phyloP scores from a whole-genome alignment of 2,113 vertebrate genomes.

The Spermophilus dauricus region DNA sequence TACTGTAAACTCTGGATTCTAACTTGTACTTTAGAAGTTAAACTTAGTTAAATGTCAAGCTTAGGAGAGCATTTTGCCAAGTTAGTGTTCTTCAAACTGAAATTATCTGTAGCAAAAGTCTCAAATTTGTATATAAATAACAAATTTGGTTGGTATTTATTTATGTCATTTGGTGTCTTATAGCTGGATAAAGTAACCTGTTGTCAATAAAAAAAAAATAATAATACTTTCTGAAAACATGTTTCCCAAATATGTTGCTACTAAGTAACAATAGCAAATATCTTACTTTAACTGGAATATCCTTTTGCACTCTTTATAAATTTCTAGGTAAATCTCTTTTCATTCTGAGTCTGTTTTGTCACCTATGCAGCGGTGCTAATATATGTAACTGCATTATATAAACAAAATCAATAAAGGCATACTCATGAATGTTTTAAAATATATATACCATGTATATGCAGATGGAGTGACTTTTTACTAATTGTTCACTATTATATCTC shows the following conservation, averaged over 20 bases:
- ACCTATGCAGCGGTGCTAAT: neutral
- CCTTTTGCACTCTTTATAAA: neutral
- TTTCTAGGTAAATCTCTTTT: neutral
- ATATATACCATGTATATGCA: neutral
- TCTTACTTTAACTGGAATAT: constrained; percentile 23
- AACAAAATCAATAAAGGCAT: constrained; percentile 17
- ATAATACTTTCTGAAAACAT: neutral
- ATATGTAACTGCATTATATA: neutral
- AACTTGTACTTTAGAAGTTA: too few relatives aligned
- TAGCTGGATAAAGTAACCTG: too few relatives aligned
- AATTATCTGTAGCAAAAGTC: too few relatives aligned
- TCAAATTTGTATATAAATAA: too few relatives aligned
- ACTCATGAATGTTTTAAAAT: constrained; percentile 18
- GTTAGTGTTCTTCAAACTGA: too few relatives aligned
- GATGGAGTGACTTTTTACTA: neutral
- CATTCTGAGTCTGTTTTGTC: constrained; percentile 34
- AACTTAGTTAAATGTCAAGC: too few relatives aligned
- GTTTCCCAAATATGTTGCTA: constrained; percentile 6
- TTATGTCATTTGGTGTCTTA: too few relatives aligned
- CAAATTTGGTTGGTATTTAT: too few relatives aligned
- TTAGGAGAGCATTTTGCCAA: too few relatives aligned
- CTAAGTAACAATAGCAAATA: neutral
- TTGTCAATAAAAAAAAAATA: too few relatives aligned
- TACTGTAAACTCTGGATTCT: too few relatives aligned
- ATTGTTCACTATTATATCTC: neutral